These are phyloP conservation scores for Pristionchus entomophagus DNA, from an alignment of 2,888 invertebrate genomes.

Conservation along the genomic window DNA sequence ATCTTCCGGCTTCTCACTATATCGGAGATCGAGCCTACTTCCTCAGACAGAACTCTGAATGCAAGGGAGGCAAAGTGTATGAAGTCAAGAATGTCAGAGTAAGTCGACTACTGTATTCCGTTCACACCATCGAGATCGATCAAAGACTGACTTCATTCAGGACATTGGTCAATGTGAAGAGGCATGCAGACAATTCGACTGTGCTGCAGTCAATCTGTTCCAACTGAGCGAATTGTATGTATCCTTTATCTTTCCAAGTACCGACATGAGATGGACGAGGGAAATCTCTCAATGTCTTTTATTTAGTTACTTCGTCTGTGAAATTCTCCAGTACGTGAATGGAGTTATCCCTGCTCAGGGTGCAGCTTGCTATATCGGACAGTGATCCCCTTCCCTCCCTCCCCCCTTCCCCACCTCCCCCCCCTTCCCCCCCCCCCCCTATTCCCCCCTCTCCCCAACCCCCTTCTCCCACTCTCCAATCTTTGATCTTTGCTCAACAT, in stretches of 20 bases:
- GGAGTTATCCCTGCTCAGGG: conserved; percentile 65
- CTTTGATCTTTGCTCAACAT: conserved; percentile 33
- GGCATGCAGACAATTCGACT: conserved; percentile 72
- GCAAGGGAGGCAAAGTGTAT: conserved; percentile 48
- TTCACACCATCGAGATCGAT: not conserved
- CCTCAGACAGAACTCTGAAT: conserved; percentile 41
- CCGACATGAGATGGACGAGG: not conserved
- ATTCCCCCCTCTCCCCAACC: too few relatives aligned
- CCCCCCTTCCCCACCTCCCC: too few relatives aligned
- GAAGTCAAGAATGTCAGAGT: conserved; percentile 48
- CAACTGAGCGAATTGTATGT: conserved; percentile 57
- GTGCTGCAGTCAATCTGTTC: conserved; percentile 73
- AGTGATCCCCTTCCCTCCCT: not conserved
- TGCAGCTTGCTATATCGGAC: conserved; percentile 69
- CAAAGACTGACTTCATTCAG: conserved; percentile 50
- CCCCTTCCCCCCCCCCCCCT: too few relatives aligned
- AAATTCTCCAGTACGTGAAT: conserved; percentile 63
- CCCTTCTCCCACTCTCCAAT: too few relatives aligned
- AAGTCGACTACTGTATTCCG: conserved; percentile 6
- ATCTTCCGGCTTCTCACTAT: conserved; percentile 38
- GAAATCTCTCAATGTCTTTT: conserved; percentile 41
- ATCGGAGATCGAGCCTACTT: conserved; percentile 45
- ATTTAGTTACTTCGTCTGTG: conserved; percentile 52
- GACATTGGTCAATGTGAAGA: conserved; percentile 75
- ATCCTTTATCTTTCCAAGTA: not conserved